Evolutionary conservation across 2,113 vertebrate genomes (phyloP).

Genomic region (Dryoscopus gambensis): DNA sequence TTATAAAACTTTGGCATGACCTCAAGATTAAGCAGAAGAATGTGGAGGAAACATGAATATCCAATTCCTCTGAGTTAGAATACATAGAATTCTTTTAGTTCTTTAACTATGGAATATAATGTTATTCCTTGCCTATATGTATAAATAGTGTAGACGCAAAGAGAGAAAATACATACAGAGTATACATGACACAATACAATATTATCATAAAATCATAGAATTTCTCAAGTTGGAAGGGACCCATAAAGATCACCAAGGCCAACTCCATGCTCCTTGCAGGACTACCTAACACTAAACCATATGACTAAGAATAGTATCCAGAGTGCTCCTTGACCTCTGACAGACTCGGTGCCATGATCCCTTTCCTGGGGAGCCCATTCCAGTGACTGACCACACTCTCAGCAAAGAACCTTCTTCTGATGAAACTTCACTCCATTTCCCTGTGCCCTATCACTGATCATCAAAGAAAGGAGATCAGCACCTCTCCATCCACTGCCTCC

Average conservation of each 20-base stretch:
- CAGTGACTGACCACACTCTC: neutral
- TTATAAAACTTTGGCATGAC: neutral
- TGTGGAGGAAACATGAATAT: neutral
- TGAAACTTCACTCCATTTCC: neutral
- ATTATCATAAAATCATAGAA: neutral
- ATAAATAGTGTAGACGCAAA: neutral
- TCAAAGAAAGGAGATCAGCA: neutral
- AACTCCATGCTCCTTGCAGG: neutral
- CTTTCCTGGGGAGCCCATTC: neutral
- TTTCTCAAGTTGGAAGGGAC: neutral
- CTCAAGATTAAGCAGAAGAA: neutral
- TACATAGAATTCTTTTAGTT: neutral
- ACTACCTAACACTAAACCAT: neutral
- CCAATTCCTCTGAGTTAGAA: neutral
- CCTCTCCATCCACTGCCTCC: fast-evolving
- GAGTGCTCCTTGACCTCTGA: neutral
- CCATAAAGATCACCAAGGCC: neutral
- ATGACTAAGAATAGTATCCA: neutral
- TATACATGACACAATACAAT: neutral
- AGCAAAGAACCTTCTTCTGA: neutral
- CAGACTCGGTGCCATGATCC: neutral
- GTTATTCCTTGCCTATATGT: neutral
- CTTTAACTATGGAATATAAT: neutral
- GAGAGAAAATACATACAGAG: neutral
- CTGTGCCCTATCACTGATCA: neutral